Percentiles rank a stretch among this genome's conserved stretches.
Evolutionary conservation across 2,888 invertebrate species (phyloP).

Genomic region (Thecophora atra): DNA sequence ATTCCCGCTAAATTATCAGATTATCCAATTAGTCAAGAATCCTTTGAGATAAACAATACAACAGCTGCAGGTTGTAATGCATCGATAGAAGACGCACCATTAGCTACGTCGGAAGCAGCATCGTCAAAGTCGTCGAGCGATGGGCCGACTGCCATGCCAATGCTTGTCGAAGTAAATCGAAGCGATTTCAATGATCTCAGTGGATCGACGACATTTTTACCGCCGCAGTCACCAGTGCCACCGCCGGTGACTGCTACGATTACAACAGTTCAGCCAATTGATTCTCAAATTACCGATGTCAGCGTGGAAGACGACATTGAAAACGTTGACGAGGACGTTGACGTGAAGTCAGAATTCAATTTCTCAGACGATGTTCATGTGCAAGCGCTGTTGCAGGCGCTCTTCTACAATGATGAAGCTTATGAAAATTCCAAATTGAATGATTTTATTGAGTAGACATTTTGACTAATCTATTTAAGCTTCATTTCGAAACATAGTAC

Average conservation of each 20-base stretch:
- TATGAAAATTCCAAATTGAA: slow-evolving; percentile 41
- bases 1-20: slow-evolving; percentile 13
- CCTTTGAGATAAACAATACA: background rate
- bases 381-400: slow-evolving; percentile 35
- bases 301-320: slow-evolving; percentile 6
- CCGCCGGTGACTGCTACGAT: slow-evolving; percentile 41
- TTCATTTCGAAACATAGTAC: slow-evolving; percentile 37
- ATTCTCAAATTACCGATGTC: background rate
- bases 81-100: slow-evolving; percentile 12
- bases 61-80: background rate
- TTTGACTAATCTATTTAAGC: slow-evolving; percentile 35
- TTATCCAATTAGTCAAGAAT: slow-evolving; percentile 3
- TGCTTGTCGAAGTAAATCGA: slow-evolving; percentile 40
- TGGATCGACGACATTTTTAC: slow-evolving; percentile 38
- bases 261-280: slow-evolving; percentile 26
- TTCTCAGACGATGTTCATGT: slow-evolving; percentile 44
- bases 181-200: slow-evolving; percentile 39
- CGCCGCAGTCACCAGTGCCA: slow-evolving; percentile 43
- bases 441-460: slow-evolving; percentile 37
- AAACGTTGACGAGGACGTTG: slow-evolving; percentile 36
- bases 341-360: slow-evolving; percentile 41
- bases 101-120: slow-evolving; percentile 15
- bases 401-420: slow-evolving; percentile 40
- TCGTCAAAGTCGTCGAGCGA: slow-evolving; percentile 20
- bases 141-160: slow-evolving; percentile 33